Evolutionary conservation across 2,888 invertebrate genomes (phyloP), one percentile per base, ranked within the genome.

Genomic region (Norana najaformis): DNA sequence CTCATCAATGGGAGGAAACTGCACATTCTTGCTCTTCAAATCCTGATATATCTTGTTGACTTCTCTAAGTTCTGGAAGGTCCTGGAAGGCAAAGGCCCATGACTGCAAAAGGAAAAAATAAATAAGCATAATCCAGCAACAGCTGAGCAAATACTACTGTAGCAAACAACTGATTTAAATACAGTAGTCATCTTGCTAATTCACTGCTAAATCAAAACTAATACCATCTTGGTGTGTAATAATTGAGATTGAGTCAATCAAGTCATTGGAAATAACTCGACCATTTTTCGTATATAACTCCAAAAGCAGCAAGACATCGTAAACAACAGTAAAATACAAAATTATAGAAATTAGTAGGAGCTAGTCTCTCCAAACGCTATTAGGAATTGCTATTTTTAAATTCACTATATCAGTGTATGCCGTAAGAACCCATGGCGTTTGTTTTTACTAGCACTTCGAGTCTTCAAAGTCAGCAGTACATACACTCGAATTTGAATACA

Each of bases 81-180:
- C 97, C 93, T 97, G 97, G 95, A 99, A 99, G 2, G 99, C 98
- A 95, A 99, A 98, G 0, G 99, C 98, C 99, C 99, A 99, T 91
- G 98, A 97, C 96, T 96, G 92, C 90, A n/a, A 34, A 35, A 36
- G 35, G 23, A 85, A 34, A 89, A 89, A 37, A 36, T 5, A 47
- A 47, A 23, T n/a, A 8, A n/a, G 11, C 30, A 69, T n/a, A 69
- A 11, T 69, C 69, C n/a, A n/a, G 8, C n/a, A n/a, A 69, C 30
- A n/a, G 30, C n/a, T 69, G 11, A 30, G 69, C n/a, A 69, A 13
- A 69, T n/a, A 69, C n/a, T n/a, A n/a, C 30, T 1, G 2, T 3
- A 23, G 3, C 53, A 16, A 53, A 30, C 2, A 30, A 30, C 53
- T 4, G 23, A 30, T 23, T 23, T 53, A 53, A 53, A 69, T n/a